A percentile compares a stretch with the other conserved stretches of the same genome.
Evolutionary conservation across 2,888 invertebrate genomes (phyloP).

Genomic region (Macropis europaea): DNA sequence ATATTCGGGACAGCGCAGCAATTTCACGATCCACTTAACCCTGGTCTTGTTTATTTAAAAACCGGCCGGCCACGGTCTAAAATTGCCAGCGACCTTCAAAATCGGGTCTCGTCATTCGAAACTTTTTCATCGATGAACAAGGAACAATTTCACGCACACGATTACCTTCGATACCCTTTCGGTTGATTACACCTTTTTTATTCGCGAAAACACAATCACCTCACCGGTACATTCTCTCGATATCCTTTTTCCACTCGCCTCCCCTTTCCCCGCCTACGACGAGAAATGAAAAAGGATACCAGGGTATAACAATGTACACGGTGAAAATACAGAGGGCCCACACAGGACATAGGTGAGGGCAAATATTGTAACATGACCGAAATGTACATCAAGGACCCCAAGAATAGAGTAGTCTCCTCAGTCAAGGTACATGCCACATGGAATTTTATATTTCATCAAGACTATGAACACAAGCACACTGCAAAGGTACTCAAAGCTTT

Average conservation of each 20-base stretch:
- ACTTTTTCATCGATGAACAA: constrained; percentile 26
- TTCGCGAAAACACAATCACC: constrained; percentile 1
- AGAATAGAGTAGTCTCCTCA: not conserved
- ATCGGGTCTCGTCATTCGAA: constrained; percentile 12
- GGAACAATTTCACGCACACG: constrained; percentile 25
- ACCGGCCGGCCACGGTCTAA: not conserved
- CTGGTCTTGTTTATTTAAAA: constrained; percentile 13
- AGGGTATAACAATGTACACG: not conserved
- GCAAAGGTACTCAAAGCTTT: too few relatives aligned
- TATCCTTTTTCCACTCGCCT: too few relatives aligned
- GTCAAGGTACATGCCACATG: not conserved
- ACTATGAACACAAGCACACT: too few relatives aligned
- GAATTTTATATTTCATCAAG: too few relatives aligned
- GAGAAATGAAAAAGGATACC: not conserved
- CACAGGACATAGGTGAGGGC: not conserved
- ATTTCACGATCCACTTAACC: not conserved
- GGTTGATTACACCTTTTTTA: constrained; percentile 20
- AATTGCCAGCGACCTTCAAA: constrained; percentile 27
- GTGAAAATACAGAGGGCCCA: not conserved
- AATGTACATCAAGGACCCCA: not conserved
- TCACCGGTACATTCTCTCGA: not conserved
- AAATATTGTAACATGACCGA: not conserved
- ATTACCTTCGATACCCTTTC: constrained; percentile 31
- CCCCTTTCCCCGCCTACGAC: too few relatives aligned
- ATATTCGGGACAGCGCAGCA: not conserved